A percentile compares a stretch with the other conserved stretches of the same genome.
Conservation (phyloP, 2,113 vertebrate genomes). For the Atlantisia rogersi region DNA sequence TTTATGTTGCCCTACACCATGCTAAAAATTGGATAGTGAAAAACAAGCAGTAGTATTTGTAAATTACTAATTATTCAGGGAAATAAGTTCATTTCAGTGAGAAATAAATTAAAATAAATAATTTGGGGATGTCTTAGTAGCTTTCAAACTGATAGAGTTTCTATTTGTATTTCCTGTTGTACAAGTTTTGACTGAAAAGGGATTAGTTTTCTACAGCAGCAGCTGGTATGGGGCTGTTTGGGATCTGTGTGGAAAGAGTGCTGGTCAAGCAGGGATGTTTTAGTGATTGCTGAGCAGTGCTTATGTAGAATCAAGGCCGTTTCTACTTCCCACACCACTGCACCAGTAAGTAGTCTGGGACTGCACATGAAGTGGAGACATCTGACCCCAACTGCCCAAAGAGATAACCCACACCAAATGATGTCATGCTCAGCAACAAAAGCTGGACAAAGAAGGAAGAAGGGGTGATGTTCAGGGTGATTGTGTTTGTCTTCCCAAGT, state of each 20-base stretch:
- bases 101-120: neutral
- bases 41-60: neutral
- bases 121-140: neutral
- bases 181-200: neutral
- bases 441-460: neutral
- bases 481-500: neutral
- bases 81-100: neutral
- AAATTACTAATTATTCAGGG: neutral
- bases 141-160: neutral
- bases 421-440: neutral
- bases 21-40: neutral
- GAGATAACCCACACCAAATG: too few relatives aligned
- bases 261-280: neutral
- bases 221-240: neutral
- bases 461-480: rapidly evolving
- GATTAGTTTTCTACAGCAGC: neutral
- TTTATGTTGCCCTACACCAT: neutral
- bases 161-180: neutral
- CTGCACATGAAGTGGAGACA: neutral
- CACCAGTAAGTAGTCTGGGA: too few relatives aligned
- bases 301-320: neutral
- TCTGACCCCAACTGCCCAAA: neutral
- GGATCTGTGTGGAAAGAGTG: neutral
- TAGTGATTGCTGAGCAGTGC: neutral
- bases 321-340: neutral